Base-by-base conservation (phyloP, 2,113 vertebrate genomes). In the Pelodiscus sinensis region DNA sequence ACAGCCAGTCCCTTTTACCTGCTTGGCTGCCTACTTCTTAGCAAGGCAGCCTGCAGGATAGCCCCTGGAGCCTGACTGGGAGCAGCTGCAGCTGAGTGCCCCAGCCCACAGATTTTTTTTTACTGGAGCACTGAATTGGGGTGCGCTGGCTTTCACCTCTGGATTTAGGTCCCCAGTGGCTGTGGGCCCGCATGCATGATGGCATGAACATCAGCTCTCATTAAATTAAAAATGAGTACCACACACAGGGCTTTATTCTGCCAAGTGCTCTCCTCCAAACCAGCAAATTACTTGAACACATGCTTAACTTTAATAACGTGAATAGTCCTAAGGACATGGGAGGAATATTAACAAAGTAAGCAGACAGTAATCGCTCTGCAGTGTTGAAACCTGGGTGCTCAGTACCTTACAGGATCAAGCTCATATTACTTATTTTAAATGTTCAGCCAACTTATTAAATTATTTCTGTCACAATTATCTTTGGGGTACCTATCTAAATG, bases 321-420 rank as follows among this genome's bases (percentile, higher is more conserved):
- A 79, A 16, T 51, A 90, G 24, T 58, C 58, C 73, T 82, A 92
- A 88, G 92, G 35, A 75, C 80, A 4, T 82, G 94, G 78, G 62
- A 79, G 65, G 35, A 84, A 81, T 55, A 90, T 84, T 82, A 58
- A 81, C 79, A 73, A 94, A 93, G 89, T 68, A 95, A 93, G 77
- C 24, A 87, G 83, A 65, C 81, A 82, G 94, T 73, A 81, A 88
- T 19, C 58, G n/a, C 78, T 35, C 85, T 82, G 73, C 51, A 90
- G 78, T 87, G 65, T 9, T 44, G 83, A 52, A n/a, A 83, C 8
- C 54, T 50, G 65, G 85, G 65, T 50, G 58, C n/a, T 19, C 78
- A 54, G 29, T 55, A 55, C 52, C 13, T n/a, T 87, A n/a, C 18
- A 12, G 85, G 85, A 77, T 82, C 81, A 38, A 51, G 65, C 51